Evolutionary conservation across 1,140 invertebrate species (phyloP).

Genomic region (Drosophila baimaii): DNA sequence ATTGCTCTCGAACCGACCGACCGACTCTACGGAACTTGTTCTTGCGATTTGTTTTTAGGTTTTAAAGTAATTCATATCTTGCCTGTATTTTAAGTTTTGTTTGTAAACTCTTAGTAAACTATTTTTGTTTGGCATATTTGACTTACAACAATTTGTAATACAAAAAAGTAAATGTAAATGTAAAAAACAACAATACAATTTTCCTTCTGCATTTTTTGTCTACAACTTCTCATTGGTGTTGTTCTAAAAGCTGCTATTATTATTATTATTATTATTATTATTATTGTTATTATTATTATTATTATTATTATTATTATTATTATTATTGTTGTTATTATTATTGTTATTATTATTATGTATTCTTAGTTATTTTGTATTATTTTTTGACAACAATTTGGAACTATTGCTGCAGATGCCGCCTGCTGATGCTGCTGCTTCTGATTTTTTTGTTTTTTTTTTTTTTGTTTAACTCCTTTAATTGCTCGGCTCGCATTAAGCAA

Average conservation of each 20-base stretch:
- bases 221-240: slow-evolving; percentile 53
- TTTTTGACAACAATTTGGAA: slow-evolving; percentile 52
- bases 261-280: slow-evolving; percentile 11
- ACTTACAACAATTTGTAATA: slow-evolving; percentile 49
- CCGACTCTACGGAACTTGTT: slow-evolving; percentile 41
- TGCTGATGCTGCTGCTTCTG: slow-evolving; percentile 6
- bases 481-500: slow-evolving; percentile 57
- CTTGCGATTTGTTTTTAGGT: slow-evolving; percentile 35
- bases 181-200: slow-evolving; percentile 59
- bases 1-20: background rate
- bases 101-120: slow-evolving; percentile 51
- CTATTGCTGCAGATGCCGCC: slow-evolving; percentile 30
- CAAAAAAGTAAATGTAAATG: slow-evolving; percentile 56
- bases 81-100: slow-evolving; percentile 43
- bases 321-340: slow-evolving; percentile 11
- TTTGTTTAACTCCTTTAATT: slow-evolving; percentile 46
- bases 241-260: slow-evolving; percentile 58
- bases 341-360: slow-evolving; percentile 1
- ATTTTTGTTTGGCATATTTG: slow-evolving; percentile 51
- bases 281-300: slow-evolving; percentile 1
- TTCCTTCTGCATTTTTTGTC: slow-evolving; percentile 39
- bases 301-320: background rate
- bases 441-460: slow-evolving; percentile 10
- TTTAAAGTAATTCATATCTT: slow-evolving; percentile 52
- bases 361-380: background rate